A percentile compares a stretch with the other conserved stretches of the same genome.
These are phyloP conservation scores for Lysandra coridon DNA, from an alignment of 2,888 invertebrate genomes.

Conservation along the genomic window DNA sequence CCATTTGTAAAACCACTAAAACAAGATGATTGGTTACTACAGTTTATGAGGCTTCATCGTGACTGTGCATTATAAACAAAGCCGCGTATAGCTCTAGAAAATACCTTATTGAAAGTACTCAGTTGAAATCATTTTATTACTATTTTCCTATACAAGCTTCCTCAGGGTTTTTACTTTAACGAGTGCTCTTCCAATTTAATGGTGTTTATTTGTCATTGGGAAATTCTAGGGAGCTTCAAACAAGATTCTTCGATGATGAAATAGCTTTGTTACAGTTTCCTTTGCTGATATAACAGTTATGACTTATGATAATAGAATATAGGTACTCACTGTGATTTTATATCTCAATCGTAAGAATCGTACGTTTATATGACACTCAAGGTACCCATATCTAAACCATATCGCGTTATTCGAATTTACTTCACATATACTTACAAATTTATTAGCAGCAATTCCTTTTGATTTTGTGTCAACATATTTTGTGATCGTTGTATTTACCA, in stretches of 20 bases:
- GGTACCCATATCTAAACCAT: no score
- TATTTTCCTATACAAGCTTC: neutral
- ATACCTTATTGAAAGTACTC: neutral
- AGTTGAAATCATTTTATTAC: neutral
- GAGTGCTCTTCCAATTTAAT: neutral
- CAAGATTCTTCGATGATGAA: neutral
- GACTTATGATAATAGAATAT: no score
- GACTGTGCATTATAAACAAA: neutral
- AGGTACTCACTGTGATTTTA: no score
- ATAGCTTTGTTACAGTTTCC: neutral
- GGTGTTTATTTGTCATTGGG: neutral
- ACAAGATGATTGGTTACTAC: neutral
- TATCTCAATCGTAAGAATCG: no score
- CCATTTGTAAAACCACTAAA: neutral
- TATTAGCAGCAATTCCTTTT: no score
- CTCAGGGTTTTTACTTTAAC: neutral
- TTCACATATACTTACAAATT: no score
- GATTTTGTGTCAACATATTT: neutral
- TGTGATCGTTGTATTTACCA: neutral
- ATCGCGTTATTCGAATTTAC: no score
- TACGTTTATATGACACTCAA: no score
- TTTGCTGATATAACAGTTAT: no score
- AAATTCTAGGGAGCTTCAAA: neutral
- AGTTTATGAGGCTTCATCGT: neutral
- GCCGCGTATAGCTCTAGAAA: neutral